Percentiles rank a stretch among this genome's conserved stretches.
phyloP scores from a whole-genome alignment of 30 jellyfish, hydroid and myxozoan genomes.

The Mastigias papua region DNA sequence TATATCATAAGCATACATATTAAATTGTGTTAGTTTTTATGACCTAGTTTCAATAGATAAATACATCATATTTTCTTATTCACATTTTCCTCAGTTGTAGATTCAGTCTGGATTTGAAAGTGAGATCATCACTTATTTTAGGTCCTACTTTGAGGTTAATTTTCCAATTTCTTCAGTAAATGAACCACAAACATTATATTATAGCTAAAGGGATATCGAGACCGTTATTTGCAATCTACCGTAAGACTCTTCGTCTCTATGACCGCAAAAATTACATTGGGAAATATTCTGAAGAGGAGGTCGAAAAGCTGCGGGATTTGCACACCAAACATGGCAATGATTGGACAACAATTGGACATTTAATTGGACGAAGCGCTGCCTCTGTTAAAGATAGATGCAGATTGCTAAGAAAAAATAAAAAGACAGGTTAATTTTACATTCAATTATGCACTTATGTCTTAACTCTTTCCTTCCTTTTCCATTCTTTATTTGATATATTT shows the following conservation, averaged over 20 bases:
- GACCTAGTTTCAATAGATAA: no score
- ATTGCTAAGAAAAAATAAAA: conserved; percentile 74
- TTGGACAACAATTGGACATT: conserved; percentile 88
- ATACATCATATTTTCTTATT: no score
- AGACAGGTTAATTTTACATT: conserved; percentile 47
- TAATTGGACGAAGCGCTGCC: conserved; percentile 94
- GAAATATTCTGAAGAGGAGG: conserved; percentile 87
- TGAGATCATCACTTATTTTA: no score
- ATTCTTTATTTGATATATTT: no score
- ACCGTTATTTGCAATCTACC: conserved; percentile 90
- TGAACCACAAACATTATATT: neutral
- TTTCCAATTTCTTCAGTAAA: neutral
- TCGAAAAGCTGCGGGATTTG: conserved; percentile 67
- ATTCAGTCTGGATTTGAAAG: no score
- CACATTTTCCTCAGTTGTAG: no score
- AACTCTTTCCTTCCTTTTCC: neutral
- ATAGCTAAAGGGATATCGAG: conserved; percentile 87
- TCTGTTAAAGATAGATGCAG: conserved; percentile 92
- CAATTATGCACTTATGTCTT: neutral
- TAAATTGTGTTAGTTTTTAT: no score
- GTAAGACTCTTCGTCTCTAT: conserved; percentile 86
- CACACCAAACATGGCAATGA: conserved; percentile 74
- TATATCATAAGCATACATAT: no score
- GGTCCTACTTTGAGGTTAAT: neutral
- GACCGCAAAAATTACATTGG: conserved; percentile 91